Evolutionary conservation across 1,140 invertebrate species (phyloP).

Genomic region (Melanaphis sacchari): DNA sequence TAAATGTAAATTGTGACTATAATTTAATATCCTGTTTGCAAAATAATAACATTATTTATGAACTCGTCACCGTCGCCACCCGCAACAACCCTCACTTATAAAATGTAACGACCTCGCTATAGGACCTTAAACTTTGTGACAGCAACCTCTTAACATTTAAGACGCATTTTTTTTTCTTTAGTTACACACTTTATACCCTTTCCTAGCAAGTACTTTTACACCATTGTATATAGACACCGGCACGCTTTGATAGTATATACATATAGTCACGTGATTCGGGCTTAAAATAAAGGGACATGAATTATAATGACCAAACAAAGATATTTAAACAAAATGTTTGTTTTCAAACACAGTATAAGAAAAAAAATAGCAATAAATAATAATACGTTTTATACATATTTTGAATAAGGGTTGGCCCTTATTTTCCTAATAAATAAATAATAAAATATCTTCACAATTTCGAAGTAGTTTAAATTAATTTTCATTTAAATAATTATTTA

Average conservation of each 20-base stretch:
- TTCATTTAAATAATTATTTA: background rate
- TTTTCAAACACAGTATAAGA: background rate
- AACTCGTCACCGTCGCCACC: background rate
- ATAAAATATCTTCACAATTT: background rate
- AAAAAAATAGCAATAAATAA: constrained; percentile 3
- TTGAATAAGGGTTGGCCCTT: background rate
- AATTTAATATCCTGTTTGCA: constrained; percentile 33
- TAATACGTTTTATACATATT: background rate
- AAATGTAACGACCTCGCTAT: constrained; percentile 19
- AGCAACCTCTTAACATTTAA: constrained; percentile 46
- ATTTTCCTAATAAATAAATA: background rate
- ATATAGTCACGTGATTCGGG: background rate
- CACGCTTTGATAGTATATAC: background rate
- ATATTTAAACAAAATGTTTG: background rate
- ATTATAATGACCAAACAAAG: background rate
- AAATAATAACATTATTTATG: constrained; percentile 32
- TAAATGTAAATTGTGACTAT: constrained; percentile 13
- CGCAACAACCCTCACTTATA: background rate
- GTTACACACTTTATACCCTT: background rate
- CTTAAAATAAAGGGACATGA: background rate
- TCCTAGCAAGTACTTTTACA: background rate
- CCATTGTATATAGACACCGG: background rate
- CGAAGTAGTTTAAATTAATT: background rate
- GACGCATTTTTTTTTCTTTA: constrained; percentile 4
- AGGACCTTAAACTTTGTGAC: constrained; percentile 28